Evolutionary conservation across 2,797 vertebrate genomes (phyloP).

Genomic region (Catostomus latipinnis): DNA sequence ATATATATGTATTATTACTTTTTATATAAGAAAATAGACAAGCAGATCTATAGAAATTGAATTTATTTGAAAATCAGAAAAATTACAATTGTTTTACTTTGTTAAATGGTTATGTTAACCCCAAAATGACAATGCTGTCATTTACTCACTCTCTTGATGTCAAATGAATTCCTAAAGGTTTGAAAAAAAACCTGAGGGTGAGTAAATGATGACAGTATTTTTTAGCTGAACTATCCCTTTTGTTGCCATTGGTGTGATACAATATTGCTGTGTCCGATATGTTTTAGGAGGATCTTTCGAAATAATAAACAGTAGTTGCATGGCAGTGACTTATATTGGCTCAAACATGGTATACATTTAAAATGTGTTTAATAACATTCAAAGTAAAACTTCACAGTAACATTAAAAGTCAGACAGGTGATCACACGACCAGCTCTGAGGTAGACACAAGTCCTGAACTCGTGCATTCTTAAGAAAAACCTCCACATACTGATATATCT

Average conservation of each 20-base stretch:
- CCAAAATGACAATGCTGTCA: too few species aligned
- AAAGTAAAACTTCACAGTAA: constrained; percentile 13
- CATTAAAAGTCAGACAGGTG: constrained; percentile 32
- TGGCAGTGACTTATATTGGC: not conserved
- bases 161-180: too few species aligned
- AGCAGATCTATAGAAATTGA: not conserved
- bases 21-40: not conserved
- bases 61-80: constrained; percentile 11
- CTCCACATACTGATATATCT: constrained; percentile 68
- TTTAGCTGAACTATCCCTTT: not conserved
- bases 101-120: not conserved
- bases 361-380: constrained; percentile 11
- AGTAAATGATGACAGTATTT: too few species aligned
- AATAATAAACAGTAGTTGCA: not conserved
- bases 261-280: not conserved
- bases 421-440: constrained; percentile 44
- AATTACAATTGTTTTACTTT: not conserved
- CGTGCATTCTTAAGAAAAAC: constrained; percentile 13
- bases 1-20: too few species aligned
- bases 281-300: not conserved
- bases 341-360: constrained; percentile 5
- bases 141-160: too few species aligned
- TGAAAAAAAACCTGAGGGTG: too few species aligned
- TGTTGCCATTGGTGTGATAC: not conserved
- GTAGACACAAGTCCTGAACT: constrained; percentile 47